Evolutionary conservation across 2,888 invertebrate species (phyloP).

Genomic region (Parnassius orleans): DNA sequence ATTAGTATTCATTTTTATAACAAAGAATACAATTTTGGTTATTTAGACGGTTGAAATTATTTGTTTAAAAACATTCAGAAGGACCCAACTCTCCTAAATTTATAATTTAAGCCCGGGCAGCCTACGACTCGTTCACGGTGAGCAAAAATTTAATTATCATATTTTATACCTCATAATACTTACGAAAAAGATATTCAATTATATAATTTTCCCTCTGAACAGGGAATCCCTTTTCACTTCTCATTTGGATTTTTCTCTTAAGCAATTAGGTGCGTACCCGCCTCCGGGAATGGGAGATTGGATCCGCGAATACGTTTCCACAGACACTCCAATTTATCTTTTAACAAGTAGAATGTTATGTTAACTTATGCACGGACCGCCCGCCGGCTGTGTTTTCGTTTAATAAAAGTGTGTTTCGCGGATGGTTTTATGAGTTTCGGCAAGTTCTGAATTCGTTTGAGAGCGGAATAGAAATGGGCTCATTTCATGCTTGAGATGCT

Average conservation of each 20-base stretch:
- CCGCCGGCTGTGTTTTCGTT: constrained; percentile 68
- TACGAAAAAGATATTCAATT: constrained; percentile 79
- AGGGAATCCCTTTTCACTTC: constrained; percentile 80
- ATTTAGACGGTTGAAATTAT: not conserved
- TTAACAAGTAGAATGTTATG: constrained; percentile 71
- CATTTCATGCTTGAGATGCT: constrained; percentile 48
- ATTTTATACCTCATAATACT: constrained; percentile 81
- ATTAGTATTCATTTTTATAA: not conserved
- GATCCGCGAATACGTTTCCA: constrained; percentile 59
- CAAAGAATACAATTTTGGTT: not conserved
- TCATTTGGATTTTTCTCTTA: constrained; percentile 82
- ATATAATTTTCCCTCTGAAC: constrained; percentile 79
- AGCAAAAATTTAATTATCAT: constrained; percentile 79
- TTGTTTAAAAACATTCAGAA: not conserved
- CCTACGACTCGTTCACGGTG: constrained; percentile 54
- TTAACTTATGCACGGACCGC: constrained; percentile 68
- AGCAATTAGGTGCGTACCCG: constrained; percentile 68
- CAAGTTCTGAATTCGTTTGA: constrained; percentile 64
- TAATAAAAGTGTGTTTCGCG: constrained; percentile 68
- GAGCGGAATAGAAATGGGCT: constrained; percentile 59
- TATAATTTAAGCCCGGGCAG: constrained; percentile 28
- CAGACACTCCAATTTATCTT: constrained; percentile 69
- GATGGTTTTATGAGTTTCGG: constrained; percentile 66
- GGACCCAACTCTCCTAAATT: constrained; percentile 25
- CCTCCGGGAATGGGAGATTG: constrained; percentile 67